Conservation (phyloP, 2,797 vertebrate species). For the Gallinago solitaria region DNA sequence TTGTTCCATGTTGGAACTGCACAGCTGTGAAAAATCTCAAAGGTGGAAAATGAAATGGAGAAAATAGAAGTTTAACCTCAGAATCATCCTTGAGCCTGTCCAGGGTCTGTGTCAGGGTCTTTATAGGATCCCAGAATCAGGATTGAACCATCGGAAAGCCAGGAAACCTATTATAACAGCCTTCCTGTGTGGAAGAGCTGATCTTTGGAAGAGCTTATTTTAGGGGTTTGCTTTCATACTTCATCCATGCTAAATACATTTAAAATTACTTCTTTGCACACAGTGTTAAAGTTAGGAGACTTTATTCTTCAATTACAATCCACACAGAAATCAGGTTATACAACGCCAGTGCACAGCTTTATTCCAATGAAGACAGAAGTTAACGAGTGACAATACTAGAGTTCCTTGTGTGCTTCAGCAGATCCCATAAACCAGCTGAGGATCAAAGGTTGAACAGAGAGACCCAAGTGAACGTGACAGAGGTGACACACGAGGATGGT, state of each 20-base stretch:
- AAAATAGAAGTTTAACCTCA: not conserved
- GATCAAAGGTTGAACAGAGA: not conserved
- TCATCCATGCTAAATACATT: not conserved
- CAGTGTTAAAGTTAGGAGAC: rapidly evolving
- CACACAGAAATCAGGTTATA: not conserved
- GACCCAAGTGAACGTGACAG: not conserved
- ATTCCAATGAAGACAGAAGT: not conserved
- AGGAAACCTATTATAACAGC: not conserved
- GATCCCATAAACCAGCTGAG: not conserved
- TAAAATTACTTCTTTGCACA: not conserved
- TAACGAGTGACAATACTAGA: not conserved
- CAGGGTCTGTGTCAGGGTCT: not conserved
- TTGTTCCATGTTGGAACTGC: rapidly evolving
- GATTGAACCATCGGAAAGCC: not conserved
- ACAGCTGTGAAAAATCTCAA: not conserved
- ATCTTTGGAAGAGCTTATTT: not conserved
- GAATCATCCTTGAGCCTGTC: not conserved
- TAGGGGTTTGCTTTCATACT: not conserved
- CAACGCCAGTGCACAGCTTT: not conserved
- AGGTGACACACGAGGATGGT: not conserved
- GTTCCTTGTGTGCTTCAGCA: not conserved
- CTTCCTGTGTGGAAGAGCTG: not conserved
- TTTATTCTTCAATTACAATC: not conserved
- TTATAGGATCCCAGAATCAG: no score
- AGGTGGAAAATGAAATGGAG: not conserved